These are phyloP conservation scores for Phalloptychus januarius DNA, from an alignment of 2,797 vertebrate species.

Conservation along the genomic window DNA sequence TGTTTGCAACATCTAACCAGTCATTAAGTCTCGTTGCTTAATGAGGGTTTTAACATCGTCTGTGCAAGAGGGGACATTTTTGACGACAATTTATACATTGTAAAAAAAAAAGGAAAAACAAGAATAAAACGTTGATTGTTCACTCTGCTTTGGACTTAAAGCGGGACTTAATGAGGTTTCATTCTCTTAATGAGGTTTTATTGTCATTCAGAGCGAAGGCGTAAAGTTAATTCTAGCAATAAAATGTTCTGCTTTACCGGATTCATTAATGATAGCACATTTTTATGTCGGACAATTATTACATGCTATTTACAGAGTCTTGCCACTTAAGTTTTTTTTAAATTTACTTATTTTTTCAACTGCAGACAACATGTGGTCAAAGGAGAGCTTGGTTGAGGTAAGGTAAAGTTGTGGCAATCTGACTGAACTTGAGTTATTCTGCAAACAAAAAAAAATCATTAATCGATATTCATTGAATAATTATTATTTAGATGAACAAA, in stretches of 20 bases:
- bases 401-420: neutral
- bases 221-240: constrained; percentile 30
- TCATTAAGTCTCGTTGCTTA: constrained; percentile 53
- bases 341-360: neutral
- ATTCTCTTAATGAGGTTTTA: too few species aligned
- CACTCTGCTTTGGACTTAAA: constrained; percentile 25
- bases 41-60: constrained; percentile 68
- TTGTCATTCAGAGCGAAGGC: constrained; percentile 4
- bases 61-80: constrained; percentile 59
- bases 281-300: neutral
- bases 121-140: constrained; percentile 8
- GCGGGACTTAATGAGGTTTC: too few species aligned
- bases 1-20: constrained; percentile 26
- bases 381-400: neutral
- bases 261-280: neutral
- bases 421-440: neutral
- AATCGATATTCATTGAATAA: too few species aligned
- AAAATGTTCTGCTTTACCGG: neutral
- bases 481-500: neutral
- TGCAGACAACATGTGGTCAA: neutral
- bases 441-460: neutral
- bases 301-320: too few species aligned
- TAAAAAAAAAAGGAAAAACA: too few species aligned
- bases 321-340: neutral
- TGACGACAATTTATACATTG: neutral